Base-by-base conservation (phyloP, 2,797 vertebrate genomes). In the Manis crassicaudata region DNA sequence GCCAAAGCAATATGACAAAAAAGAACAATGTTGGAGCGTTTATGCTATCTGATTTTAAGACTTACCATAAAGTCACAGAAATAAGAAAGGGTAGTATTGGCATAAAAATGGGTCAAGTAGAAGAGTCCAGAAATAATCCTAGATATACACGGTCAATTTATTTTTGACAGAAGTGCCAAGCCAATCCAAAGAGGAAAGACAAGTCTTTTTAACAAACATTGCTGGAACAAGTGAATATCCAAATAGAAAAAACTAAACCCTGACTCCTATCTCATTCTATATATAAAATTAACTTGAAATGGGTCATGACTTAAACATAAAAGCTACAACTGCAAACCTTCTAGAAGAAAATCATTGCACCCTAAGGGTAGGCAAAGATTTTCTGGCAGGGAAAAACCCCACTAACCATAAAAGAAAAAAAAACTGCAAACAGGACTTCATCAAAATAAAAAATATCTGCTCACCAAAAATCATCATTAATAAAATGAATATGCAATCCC, bases 271-370 rank as follows among this genome's bases (percentile, higher is more conserved):
- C 40, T 95, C 32, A 90, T 52, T 85, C 32, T 60, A 85, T 43
- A 79, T 21, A 82, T 17, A 88, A 80, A 54, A 88, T 85, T 96
- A 67, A 93, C 62, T 46, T 95, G 80, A 95, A 79, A 83, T 81
- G 43, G 63, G n/a, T 83, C 58, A 88, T 43, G 5, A 85, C 35
- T 40, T 77, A 84, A 79, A 68, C 40, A 56, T 60, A 92, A 75
- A 95, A 95, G 16, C 29, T 76, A 89, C 95, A 88, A 88, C 37
- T 77, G 67, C 40, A 84, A 92, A 83, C 20, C 32, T 90, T 77
- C 72, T 62, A 46, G 11, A 76, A 82, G 73, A 82, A 70, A 93
- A 94, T 75, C 21, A 65, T 21, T 81, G 56, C 27, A 92, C 58
- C 56, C 7, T 87, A 63, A 77, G 43, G 11, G 58, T 32, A 86